Evolutionary conservation across 2,888 invertebrate species (phyloP).

Genomic region (Alviniconcha strummeri): DNA sequence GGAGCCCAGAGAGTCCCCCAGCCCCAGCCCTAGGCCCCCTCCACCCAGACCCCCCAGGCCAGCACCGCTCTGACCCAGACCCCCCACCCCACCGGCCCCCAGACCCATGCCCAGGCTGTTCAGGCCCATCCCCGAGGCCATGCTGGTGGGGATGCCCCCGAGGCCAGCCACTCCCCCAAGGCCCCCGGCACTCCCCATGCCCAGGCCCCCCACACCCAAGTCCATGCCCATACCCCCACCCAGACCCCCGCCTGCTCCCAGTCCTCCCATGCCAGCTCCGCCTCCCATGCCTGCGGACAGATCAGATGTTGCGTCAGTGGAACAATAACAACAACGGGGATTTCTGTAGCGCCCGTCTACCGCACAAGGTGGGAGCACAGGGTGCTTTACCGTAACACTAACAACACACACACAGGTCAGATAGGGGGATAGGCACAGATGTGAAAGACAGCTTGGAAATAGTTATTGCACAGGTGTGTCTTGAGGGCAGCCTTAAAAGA

Average conservation of each 20-base stretch:
- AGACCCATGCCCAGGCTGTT: constrained; percentile 41
- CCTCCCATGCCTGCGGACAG: constrained; percentile 36
- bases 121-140: constrained; percentile 29
- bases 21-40: constrained; percentile 37
- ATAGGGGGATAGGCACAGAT: too few relatives aligned
- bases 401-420: too few relatives aligned
- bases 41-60: constrained; percentile 36
- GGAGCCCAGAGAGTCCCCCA: constrained; percentile 33
- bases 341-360: too few relatives aligned
- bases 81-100: constrained; percentile 31
- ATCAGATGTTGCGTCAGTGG: too few relatives aligned
- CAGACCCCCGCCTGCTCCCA: constrained; percentile 48
- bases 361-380: too few relatives aligned
- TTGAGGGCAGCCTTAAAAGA: too few relatives aligned
- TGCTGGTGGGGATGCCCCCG: constrained; percentile 31
- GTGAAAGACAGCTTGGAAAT: too few relatives aligned
- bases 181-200: constrained; percentile 39
- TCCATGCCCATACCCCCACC: constrained; percentile 34
- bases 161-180: constrained; percentile 47
- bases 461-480: too few relatives aligned
- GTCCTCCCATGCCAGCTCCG: constrained; percentile 39
- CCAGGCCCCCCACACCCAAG: constrained; percentile 31
- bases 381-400: too few relatives aligned
- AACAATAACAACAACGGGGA: too few relatives aligned
- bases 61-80: constrained; percentile 37